Base-by-base conservation (phyloP, 2,113 vertebrate genomes). In the Lepus americanus region DNA sequence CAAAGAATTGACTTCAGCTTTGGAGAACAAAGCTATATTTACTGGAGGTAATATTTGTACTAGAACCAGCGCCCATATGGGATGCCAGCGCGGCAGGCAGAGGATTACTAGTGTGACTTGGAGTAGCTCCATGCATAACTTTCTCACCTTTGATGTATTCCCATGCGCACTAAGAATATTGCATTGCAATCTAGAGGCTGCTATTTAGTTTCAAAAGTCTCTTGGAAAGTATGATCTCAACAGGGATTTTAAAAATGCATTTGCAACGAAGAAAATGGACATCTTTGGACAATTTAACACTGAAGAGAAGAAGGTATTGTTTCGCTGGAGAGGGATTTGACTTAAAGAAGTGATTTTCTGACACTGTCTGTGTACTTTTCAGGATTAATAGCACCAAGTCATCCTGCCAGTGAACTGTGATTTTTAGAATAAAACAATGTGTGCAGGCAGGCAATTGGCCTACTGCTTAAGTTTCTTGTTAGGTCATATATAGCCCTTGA, bases 111-210 rank as follows among this genome's bases (percentile, higher is more conserved):
- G 2, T 82, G 13, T 85, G 51, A 91, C 20, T 31, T 72, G 27
- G 4, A 27, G 6, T 88, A 66, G 53, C 4, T 27, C 49, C 49
- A 23, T 74, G 89, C 20, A 66, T 61, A 94, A 36, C 3, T 14
- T 94, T 82, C 29, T 85, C 22, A 20, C 27, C 51, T 94, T 93
- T 92, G 29, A 95, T 27, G 78, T 66, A 82, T 78, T 78, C 16
- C 12, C 1, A 12, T 12, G 8, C 3, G 85, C 49, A 55, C 33
- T 49, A 72, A 92, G 12, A 82, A 20, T 79, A 77, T 95, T 87
- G 19, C 55, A 51, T 53, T 61, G 53, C 5, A 90, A 31, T n/a
- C 23, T 36, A 86, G 53, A 8, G 70, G 6, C 11, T 89, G 9
- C 4, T 92, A 33, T 86, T 89, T 66, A 33, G 13, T 76, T 92